Base-by-base conservation (phyloP, 2,888 invertebrate species). In the Stenichneumon culpator region DNA sequence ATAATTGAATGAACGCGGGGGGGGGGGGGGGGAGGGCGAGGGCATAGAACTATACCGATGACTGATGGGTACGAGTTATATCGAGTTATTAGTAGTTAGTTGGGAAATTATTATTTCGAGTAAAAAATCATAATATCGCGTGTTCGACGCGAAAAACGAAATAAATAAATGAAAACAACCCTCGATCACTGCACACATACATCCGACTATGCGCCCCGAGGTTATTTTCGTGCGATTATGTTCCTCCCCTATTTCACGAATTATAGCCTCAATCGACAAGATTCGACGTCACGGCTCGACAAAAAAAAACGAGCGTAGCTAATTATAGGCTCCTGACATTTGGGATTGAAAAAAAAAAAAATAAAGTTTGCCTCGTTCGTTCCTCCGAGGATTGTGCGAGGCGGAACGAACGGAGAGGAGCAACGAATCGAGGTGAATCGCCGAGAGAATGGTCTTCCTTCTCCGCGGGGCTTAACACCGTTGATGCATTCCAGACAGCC, bases 1-100 rank as follows among this genome's bases (percentile, higher is more conserved):
- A 80, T 86, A 86, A 86, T 87, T 88, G 78, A 88, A 88, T 86
- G 77, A 82, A 50, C 47, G 57, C 28, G 67, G 3, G 36, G 19
- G 25, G 25, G 1, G 67, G 52, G 70, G 39, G 16, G 14, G 44
- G 5, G 14, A 5, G 14, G 14, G 14, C 14, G 60, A 25, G 4
- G 11, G 25, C 11, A 4, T 57, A 14, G 25, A 57, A 57, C 22
- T 57, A 57, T 14, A 57, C 57, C 14, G 57, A 57, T 57, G 14
- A 57, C 57, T 57, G 57, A 25, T 25, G n/a, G 65, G 14, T 47
- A n/a, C 14, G 25, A 78, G 75, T 83, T 83, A 72, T 83, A 83
- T 74, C 54, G 16, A 16, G 44, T 44, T 44, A 44, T 44, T 44
- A 44, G 44, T 44, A 44, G 52, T 72, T 75, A 57, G 47, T 72